Base-by-base conservation (phyloP, 2,113 vertebrate genomes). In the Oriolus oriolus region DNA sequence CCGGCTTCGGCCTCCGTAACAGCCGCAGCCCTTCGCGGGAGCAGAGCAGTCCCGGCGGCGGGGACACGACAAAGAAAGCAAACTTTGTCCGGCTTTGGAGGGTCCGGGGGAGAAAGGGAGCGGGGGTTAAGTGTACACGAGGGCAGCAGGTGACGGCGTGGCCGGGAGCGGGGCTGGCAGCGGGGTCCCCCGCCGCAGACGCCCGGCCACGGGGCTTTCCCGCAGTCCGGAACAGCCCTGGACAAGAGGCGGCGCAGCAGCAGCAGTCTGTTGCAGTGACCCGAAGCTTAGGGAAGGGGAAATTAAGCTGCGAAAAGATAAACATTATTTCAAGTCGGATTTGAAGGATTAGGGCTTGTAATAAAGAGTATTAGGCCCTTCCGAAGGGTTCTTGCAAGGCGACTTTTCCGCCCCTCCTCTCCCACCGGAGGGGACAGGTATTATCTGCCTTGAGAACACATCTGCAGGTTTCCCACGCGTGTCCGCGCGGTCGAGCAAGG, bases 311-410 rank as follows among this genome's bases (percentile, higher is more conserved):
- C 74, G 57, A 97, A 98, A 98, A 98, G 97, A 98, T 98, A 98
- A 99, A 98, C 97, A 98, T 98, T 97, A 98, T 98, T 98, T 98
- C 97, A 97, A 98, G 97, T 98, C 91, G 97, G 98, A 98, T 98
- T 98, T 98, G 96, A 73, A 82, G 98, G 98, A 99, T 99, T 99
- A 98, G 94, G 60, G 94, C 96, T 97, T 98, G 98, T 98, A 98
- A 98, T 98, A 98, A 98, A 98, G 97, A 98, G 98, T 80, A 96
- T 98, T 98, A 98, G 97, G 94, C 89, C 95, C 91, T 92, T 97
- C 97, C 82, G 86, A 88, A 98, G 94, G 96, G 87, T 98, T 97
- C 97, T 96, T 95, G 96, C 91, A 95, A 97, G 98, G 95, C 96
- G 93, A 97, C 78, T 93, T 70, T 78, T 91, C 77, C 22, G 10